These are phyloP conservation scores for Apotomis turbidana DNA, from an alignment of 2,888 invertebrate genomes.

Conservation along the genomic window DNA sequence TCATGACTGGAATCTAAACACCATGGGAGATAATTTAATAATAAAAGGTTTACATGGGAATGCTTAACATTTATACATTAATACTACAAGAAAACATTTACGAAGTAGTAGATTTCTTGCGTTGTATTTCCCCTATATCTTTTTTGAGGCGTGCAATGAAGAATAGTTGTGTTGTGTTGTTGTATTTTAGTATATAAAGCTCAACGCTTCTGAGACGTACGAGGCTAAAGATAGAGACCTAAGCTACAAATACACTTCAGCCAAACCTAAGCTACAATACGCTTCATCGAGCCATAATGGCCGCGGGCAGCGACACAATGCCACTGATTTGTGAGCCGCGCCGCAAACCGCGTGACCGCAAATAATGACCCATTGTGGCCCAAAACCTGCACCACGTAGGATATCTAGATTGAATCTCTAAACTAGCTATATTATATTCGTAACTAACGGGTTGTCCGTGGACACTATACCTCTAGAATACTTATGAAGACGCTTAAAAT, in stretches of 20 bases:
- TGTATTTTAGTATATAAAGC: no score
- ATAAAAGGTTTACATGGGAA: no score
- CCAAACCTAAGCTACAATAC: slow-evolving; percentile 38
- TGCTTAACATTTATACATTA: no score
- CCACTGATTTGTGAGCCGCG: slow-evolving; percentile 41
- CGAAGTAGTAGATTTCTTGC: no score
- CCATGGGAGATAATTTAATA: no score
- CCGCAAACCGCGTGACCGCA: slow-evolving; percentile 41
- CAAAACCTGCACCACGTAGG: slow-evolving; percentile 34
- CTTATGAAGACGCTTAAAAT: neutral
- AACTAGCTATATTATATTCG: slow-evolving; percentile 19
- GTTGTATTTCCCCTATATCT: no score
- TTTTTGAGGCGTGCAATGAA: no score
- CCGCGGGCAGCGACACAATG: slow-evolving; percentile 37
- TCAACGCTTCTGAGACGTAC: neutral
- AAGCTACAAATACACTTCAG: neutral
- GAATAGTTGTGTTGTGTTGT: no score
- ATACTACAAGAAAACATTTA: no score
- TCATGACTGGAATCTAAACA: no score
- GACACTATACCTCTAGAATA: neutral
- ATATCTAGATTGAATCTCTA: slow-evolving; percentile 42
- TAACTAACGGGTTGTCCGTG: slow-evolving; percentile 5
- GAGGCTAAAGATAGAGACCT: neutral
- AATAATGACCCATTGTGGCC: slow-evolving; percentile 41
- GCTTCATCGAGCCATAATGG: slow-evolving; percentile 36